A percentile compares a stretch with the other conserved stretches of the same genome.
phyloP scores from a whole-genome alignment of 2,797 vertebrate species.

The Synaphobranchus kaupii region DNA sequence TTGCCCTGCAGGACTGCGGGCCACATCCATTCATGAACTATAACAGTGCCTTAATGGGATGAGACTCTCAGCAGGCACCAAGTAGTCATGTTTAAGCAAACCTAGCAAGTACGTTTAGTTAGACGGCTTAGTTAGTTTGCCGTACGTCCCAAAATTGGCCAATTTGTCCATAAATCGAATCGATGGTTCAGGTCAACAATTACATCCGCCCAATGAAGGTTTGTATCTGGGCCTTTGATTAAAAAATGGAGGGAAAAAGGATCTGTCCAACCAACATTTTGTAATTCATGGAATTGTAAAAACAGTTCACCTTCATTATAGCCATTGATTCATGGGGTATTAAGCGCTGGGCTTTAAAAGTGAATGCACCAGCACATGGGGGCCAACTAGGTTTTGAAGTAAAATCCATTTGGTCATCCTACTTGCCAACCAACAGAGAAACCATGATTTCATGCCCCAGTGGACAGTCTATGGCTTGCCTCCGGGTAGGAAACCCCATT shows the following conservation, averaged over 20 bases:
- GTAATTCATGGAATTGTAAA: background rate
- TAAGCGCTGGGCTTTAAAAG: background rate
- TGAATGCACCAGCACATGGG: background rate
- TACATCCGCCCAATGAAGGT: background rate
- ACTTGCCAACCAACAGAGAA: background rate
- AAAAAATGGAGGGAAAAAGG: background rate
- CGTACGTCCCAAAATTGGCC: background rate
- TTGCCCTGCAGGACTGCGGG: no score
- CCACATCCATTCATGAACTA: no score
- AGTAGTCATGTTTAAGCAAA: background rate
- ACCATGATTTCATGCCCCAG: background rate
- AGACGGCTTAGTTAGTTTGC: background rate
- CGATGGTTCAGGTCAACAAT: background rate
- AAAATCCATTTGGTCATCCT: background rate
- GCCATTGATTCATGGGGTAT: background rate
- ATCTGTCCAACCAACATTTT: background rate
- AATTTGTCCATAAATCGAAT: background rate
- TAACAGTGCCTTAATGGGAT: no score
- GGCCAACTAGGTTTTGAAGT: background rate
- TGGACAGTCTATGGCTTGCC: background rate
- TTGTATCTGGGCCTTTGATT: background rate
- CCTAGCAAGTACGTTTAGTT: background rate
- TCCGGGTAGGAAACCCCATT: conserved; percentile 6
- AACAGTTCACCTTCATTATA: background rate
- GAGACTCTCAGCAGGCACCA: no score